Percentiles rank a stretch among this genome's conserved stretches.
These are phyloP conservation scores for Pterophyllum scalare DNA, from an alignment of 2,113 vertebrate genomes.

Conservation along the genomic window DNA sequence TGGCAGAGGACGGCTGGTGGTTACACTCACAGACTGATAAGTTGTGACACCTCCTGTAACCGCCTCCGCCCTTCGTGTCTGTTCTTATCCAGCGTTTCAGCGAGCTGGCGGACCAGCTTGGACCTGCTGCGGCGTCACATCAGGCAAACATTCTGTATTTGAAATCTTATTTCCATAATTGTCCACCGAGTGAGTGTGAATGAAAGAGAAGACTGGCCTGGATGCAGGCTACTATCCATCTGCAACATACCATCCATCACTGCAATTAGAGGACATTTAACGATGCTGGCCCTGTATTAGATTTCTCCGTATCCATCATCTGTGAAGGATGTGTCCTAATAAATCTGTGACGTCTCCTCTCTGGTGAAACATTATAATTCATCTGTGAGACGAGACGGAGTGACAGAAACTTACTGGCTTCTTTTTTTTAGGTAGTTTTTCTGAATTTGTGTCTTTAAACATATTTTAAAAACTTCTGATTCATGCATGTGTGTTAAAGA, in stretches of 20 bases:
- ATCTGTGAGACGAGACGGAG: fast-evolving
- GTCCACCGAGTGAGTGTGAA: background rate
- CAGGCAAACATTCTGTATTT: fast-evolving
- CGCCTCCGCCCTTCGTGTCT: background rate
- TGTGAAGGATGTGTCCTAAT: background rate
- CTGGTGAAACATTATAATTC: background rate
- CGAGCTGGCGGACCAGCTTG: background rate
- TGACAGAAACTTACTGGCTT: background rate
- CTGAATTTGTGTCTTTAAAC: background rate
- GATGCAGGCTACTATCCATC: background rate
- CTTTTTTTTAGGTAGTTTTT: background rate
- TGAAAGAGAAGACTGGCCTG: fast-evolving
- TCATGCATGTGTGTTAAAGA: background rate
- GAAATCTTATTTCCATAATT: background rate
- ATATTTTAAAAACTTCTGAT: background rate
- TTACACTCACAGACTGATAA: slow-evolving; percentile 31
- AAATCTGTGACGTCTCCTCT: background rate
- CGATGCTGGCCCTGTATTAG: fast-evolving
- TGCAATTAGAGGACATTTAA: background rate
- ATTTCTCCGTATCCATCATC: background rate
- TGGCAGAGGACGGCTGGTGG: background rate
- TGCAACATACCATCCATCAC: background rate
- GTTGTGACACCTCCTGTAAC: slow-evolving; percentile 43
- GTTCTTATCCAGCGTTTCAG: fast-evolving
- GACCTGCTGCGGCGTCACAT: fast-evolving